Conservation (phyloP, 2,113 vertebrate genomes). For the Noctilio leporinus region DNA sequence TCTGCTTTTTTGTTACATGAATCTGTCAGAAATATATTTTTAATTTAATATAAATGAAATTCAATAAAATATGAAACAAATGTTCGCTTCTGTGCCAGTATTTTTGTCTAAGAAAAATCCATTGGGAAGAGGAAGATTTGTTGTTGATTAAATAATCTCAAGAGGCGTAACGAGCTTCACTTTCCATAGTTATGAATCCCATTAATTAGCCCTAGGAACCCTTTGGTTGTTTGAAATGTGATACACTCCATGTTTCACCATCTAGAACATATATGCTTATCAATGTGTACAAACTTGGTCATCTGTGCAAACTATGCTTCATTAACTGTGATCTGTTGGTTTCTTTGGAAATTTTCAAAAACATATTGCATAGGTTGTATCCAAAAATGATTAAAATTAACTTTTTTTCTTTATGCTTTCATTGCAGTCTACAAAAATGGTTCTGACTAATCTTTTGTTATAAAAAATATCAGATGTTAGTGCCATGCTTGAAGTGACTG, state of each 20-base stretch:
- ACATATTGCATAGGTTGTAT: neutral
- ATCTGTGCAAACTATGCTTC: neutral
- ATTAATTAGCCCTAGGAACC: slow-evolving; percentile 6
- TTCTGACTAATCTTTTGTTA: neutral
- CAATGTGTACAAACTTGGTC: neutral
- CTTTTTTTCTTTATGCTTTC: neutral
- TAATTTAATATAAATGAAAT: slow-evolving; percentile 99
- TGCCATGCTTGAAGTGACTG: neutral
- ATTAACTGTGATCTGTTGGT: neutral
- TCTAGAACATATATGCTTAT: neutral
- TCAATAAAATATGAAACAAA: slow-evolving; percentile 93
- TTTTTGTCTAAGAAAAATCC: slow-evolving; percentile 12
- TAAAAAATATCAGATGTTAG: neutral
- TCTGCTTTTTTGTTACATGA: slow-evolving; percentile 99
- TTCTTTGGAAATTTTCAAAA: neutral
- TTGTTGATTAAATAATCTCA: slow-evolving; percentile 16
- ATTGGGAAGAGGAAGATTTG: neutral
- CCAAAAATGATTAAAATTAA: neutral
- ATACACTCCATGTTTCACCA: neutral
- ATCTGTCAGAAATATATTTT: slow-evolving; percentile 99
- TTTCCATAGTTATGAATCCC: neutral
- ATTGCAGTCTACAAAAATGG: neutral
- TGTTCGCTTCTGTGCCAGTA: neutral
- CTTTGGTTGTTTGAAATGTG: neutral
- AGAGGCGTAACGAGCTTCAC: neutral